A percentile compares a stretch with the other conserved stretches of the same genome.
Conservation (phyloP, 1,140 invertebrate genomes). For the Eueides isabella region DNA sequence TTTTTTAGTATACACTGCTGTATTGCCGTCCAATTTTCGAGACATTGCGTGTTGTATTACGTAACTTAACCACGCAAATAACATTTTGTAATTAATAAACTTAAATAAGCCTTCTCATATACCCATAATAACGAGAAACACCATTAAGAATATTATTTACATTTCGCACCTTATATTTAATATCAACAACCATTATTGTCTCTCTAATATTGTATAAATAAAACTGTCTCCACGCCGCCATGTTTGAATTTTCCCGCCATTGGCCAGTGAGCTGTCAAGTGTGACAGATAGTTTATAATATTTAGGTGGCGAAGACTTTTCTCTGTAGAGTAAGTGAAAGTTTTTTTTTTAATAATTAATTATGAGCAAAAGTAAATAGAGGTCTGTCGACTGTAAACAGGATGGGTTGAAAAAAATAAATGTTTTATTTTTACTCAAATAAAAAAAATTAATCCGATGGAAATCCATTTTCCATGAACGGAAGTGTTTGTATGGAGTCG, state of each 20-base stretch:
- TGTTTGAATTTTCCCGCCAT: conserved; percentile 20
- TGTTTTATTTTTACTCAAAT: too few relatives aligned
- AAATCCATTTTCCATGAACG: too few relatives aligned
- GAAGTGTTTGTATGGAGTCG: too few relatives aligned
- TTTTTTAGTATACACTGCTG: too few relatives aligned
- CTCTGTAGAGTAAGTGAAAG: not conserved
- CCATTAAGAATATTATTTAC: not conserved
- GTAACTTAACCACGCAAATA: too few relatives aligned
- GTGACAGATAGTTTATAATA: conserved; percentile 3
- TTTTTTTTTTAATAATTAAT: not conserved
- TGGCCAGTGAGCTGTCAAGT: conserved; percentile 15
- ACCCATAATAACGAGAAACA: not conserved
- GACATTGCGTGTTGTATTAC: too few relatives aligned
- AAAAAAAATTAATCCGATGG: too few relatives aligned
- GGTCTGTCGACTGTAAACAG: too few relatives aligned
- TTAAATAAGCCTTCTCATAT: not conserved
- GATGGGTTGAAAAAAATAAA: too few relatives aligned
- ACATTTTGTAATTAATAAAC: too few relatives aligned
- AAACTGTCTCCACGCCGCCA: not conserved
- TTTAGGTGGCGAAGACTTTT: not conserved
- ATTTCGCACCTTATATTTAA: not conserved
- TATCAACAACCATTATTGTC: conserved; percentile 10
- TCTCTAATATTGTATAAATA: conserved; percentile 14
- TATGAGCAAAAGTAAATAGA: not conserved
- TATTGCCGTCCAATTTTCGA: too few relatives aligned